These are phyloP conservation scores for Lasioglossum malachurum DNA, from an alignment of 2,888 invertebrate species.

Conservation along the genomic window DNA sequence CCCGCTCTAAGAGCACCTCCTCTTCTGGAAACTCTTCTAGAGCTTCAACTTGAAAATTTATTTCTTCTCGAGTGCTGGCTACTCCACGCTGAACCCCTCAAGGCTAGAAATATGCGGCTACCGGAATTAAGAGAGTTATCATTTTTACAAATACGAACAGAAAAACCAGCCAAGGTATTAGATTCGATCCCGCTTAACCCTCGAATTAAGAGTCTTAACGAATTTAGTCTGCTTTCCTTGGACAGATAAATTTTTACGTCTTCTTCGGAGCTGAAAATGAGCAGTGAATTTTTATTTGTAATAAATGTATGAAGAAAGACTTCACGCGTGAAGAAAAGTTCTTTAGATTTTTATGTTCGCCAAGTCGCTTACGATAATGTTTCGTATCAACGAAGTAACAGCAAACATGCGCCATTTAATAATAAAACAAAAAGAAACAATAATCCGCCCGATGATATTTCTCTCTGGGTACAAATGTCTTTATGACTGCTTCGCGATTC, in stretches of 20 bases:
- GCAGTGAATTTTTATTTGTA: not conserved
- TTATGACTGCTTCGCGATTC: not conserved
- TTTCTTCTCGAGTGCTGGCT: slow-evolving; percentile 4
- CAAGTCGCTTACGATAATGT: not conserved
- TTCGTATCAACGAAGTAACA: not conserved
- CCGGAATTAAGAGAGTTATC: not conserved
- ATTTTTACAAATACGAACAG: not conserved
- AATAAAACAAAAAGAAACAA: not conserved
- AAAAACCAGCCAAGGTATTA: not conserved
- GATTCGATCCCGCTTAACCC: not conserved
- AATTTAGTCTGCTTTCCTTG: not conserved
- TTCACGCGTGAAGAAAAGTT: too few species aligned
- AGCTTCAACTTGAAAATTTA: slow-evolving; percentile 31
- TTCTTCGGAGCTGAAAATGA: not conserved
- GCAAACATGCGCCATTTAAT: not conserved
- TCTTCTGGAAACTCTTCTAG: not conserved
- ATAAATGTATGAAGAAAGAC: not conserved
- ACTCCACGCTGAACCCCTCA: not conserved
- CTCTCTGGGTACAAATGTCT: not conserved
- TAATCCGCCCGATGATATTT: not conserved
- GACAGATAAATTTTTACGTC: not conserved
- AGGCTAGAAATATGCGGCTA: slow-evolving; percentile 3
- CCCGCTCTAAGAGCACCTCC: not conserved
- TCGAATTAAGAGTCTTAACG: not conserved
- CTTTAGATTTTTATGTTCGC: not conserved